Evolutionary conservation across 1,140 invertebrate genomes (phyloP).

Genomic region (Micrasema longulum): DNA sequence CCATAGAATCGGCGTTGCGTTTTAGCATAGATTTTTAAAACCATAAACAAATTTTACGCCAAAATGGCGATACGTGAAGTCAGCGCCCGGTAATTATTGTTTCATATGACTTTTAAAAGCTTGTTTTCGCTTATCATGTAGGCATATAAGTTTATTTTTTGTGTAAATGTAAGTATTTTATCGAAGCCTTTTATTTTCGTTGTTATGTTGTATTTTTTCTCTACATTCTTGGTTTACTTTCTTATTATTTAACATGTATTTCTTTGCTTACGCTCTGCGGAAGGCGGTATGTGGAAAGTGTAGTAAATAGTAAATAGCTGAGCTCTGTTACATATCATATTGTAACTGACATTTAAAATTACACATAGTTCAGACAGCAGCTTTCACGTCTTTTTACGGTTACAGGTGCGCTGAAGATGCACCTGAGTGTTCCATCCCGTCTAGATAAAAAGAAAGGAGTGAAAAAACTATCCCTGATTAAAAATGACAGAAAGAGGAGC

Average conservation of each 20-base stretch:
- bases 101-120: conserved; percentile 21
- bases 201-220: conserved; percentile 10
- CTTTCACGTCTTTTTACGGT: conserved; percentile 39
- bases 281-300: neutral
- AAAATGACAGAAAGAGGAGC: conserved; percentile 11
- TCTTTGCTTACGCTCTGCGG: conserved; percentile 23
- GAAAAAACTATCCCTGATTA: conserved; percentile 22
- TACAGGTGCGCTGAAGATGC: conserved; percentile 68
- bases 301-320: too few relatives aligned
- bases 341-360: too few relatives aligned
- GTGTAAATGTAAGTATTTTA: conserved; percentile 35
- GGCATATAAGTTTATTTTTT: conserved; percentile 37
- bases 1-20: neutral
- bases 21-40: conserved; percentile 12
- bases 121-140: conserved; percentile 46
- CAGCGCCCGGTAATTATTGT: conserved; percentile 44
- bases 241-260: conserved; percentile 26
- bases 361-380: too few relatives aligned
- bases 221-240: conserved; percentile 20
- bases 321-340: too few relatives aligned
- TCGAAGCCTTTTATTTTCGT: conserved; percentile 32
- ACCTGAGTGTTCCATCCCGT: conserved; percentile 62
- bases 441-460: conserved; percentile 64
- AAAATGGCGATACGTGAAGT: conserved; percentile 43
- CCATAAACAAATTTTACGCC: conserved; percentile 30